Base-by-base conservation (phyloP, 2,888 invertebrate species). In the Epiblema foenella region DNA sequence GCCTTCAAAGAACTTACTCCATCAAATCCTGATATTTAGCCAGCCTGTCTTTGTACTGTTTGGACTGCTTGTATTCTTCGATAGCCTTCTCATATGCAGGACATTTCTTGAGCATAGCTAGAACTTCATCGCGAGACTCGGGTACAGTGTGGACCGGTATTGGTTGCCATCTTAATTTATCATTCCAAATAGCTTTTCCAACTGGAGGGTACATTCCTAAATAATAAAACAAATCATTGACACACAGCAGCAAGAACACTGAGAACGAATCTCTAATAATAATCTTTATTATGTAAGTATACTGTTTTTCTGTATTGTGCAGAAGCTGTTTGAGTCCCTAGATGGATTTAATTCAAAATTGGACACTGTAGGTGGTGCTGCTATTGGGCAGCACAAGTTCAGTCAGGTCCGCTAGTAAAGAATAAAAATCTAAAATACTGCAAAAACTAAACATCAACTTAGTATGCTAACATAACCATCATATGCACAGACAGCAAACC, bases 61-160 rank as follows among this genome's bases (percentile, higher is more conserved):
- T 87, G 0, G 95, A 94, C 17, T 90, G 84, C 29, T 87, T 81
- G 39, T 95, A 81, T 65, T 90, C 90, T 1, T 92, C 85, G 15
- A 91, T 77, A 69, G 96, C 95, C 74, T 90, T 89, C 9, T 95
- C 89, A 78, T 95, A 97, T 51, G 95, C 94, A 0, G 95, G 94
- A 81, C 98, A 98, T 12, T 94, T 86, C 76, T 95, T 95, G 79
- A 95, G 95, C 90, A 91, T 91, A 0, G 88, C 84, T 7, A 90
- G 75, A n/a, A 97, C 82, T 79, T 94, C 87, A 89, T 98, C 98
- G 5, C 93, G 80, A 0, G 83, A 81, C 78, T 95, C 94, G 0
- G 96, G 95, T 1, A 89, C 78, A 0, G 97, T 96, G 78, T 97
- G 97, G 0, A 97, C 94, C 0, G 97, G 97, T 77, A 97, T 95